Percentiles rank a stretch among this genome's conserved stretches.
Evolutionary conservation across 2,113 vertebrate genomes (phyloP).

Genomic region (Aspiorhynchus laticeps): DNA sequence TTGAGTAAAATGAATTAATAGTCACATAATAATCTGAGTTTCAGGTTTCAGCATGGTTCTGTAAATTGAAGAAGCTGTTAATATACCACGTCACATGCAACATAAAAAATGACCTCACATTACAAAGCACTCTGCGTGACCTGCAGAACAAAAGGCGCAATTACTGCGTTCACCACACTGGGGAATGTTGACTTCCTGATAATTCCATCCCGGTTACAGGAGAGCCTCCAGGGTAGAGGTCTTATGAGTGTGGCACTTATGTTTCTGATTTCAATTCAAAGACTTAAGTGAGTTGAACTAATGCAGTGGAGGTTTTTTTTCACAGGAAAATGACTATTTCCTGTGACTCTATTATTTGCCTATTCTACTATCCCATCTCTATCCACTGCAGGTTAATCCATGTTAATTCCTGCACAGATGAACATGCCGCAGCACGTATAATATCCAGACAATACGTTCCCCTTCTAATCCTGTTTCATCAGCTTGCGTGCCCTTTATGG

Average conservation of each 20-base stretch:
- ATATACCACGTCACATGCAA: background rate
- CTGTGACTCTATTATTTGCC: conserved; percentile 74
- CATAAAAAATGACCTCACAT: conserved; percentile 2
- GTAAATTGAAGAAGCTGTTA: background rate
- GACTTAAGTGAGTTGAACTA: conserved; percentile 34
- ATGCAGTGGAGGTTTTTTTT: conserved; percentile 6
- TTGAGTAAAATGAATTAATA: background rate
- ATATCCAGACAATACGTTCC: conserved; percentile 78
- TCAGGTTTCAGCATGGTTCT: background rate
- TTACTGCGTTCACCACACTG: background rate
- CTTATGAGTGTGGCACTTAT: background rate
- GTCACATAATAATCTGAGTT: background rate
- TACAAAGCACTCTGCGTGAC: conserved; percentile 1
- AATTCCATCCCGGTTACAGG: background rate
- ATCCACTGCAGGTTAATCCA: conserved; percentile 79
- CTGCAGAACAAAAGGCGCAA: background rate
- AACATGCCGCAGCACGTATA: conserved; percentile 79
- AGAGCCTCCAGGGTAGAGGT: conserved; percentile 21
- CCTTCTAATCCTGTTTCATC: conserved; percentile 82
- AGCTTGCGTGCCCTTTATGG: conserved; percentile 82
- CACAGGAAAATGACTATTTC: background rate
- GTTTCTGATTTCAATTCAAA: conserved; percentile 35
- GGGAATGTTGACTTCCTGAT: conserved; percentile 13
- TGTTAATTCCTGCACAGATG: conserved; percentile 78
- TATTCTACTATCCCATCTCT: conserved; percentile 78